Percentiles rank a stretch among this genome's conserved stretches.
These are phyloP conservation scores for Daktulosphaira vitifoliae DNA, from an alignment of 1,140 invertebrate genomes.

Conservation along the genomic window DNA sequence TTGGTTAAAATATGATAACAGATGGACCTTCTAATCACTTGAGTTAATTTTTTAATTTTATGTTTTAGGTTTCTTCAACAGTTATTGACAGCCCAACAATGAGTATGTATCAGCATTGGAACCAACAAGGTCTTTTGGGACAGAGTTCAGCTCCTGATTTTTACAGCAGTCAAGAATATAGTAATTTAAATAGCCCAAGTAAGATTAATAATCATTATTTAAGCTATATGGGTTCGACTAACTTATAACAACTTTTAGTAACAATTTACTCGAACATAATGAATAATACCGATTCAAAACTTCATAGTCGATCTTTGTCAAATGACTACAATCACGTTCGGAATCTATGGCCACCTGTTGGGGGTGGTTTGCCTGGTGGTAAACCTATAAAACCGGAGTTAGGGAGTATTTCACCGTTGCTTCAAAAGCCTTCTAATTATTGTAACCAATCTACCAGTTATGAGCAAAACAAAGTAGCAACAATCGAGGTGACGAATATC, in stretches of 20 bases:
- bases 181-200: conserved; percentile 5
- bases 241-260: neutral
- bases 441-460: conserved; percentile 12
- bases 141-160: conserved; percentile 14
- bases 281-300: too few relatives aligned
- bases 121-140: conserved; percentile 39
- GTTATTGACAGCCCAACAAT: conserved; percentile 58
- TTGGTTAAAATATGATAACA: too few relatives aligned
- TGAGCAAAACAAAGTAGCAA: neutral
- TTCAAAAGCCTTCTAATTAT: neutral
- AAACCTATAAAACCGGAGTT: conserved; percentile 4
- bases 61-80: conserved; percentile 62
- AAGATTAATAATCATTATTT: neutral
- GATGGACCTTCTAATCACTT: too few relatives aligned
- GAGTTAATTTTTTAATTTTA: too few relatives aligned
- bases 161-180: conserved; percentile 9
- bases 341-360: conserved; percentile 7
- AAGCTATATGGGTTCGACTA: neutral
- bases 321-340: neutral
- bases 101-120: conserved; percentile 47
- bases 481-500: neutral
- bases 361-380: conserved; percentile 19
- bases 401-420: neutral
- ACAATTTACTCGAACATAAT: neutral
- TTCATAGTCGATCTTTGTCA: neutral